Percentiles rank a stretch among this genome's conserved stretches.
Conservation (phyloP, 1,140 invertebrate species). For the Drosophila sp. region DNA sequence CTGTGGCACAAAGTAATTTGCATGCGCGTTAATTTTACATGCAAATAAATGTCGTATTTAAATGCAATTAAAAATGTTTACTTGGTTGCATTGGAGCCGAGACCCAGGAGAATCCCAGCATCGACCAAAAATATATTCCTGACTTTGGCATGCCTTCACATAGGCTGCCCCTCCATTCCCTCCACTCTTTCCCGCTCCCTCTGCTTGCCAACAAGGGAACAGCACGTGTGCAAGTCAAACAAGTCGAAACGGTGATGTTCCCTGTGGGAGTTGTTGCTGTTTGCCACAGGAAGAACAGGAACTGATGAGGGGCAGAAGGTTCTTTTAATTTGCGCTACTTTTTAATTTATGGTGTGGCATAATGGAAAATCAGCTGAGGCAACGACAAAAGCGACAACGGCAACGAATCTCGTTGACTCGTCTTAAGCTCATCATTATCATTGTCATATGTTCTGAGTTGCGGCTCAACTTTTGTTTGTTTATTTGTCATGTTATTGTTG, state of each 20-base stretch:
- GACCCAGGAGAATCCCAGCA: constrained; percentile 11
- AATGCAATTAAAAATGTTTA: constrained; percentile 84
- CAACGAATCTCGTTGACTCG: neutral
- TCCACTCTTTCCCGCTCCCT: neutral
- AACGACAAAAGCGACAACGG: constrained; percentile 16
- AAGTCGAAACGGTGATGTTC: constrained; percentile 13
- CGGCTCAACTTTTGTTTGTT: constrained; percentile 28
- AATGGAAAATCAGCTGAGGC: constrained; percentile 48
- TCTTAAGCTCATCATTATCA: constrained; percentile 24
- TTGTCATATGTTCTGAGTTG: constrained; percentile 37
- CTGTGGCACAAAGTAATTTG: constrained; percentile 71
- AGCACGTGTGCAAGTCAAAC: constrained; percentile 48
- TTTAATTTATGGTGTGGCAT: constrained; percentile 69
- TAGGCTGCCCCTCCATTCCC: neutral
- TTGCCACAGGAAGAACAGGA: neutral
- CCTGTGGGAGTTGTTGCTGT: constrained; percentile 1
- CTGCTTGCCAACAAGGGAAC: neutral
- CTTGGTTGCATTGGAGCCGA: constrained; percentile 62
- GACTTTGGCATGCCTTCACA: constrained; percentile 57
- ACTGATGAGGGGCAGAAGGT: constrained; percentile 1
- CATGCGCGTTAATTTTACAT: constrained; percentile 83
- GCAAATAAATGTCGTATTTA: constrained; percentile 84
- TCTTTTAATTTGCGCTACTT: constrained; percentile 56
- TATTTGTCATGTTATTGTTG: neutral
- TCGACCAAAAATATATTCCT: constrained; percentile 28